phyloP scores from a whole-genome alignment of 2,113 vertebrate species.

The Spermophilus dauricus region DNA sequence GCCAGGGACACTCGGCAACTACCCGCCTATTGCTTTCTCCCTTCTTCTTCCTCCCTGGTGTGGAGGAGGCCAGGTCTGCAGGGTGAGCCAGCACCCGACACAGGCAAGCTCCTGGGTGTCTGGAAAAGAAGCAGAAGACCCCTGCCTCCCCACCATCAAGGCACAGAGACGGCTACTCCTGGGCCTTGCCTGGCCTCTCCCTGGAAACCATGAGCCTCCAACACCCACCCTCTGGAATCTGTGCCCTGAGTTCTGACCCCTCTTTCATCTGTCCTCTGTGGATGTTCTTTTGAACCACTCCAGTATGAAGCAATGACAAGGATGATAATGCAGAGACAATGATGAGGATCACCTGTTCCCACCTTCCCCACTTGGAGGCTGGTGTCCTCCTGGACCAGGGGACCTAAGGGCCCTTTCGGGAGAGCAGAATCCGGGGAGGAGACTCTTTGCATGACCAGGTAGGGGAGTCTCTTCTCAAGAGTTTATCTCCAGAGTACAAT shows the following conservation, averaged over 20 bases:
- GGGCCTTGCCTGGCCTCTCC: neutral
- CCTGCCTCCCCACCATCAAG: neutral
- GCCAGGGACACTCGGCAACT: neutral
- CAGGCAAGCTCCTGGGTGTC: neutral
- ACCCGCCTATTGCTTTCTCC: neutral
- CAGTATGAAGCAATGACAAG: neutral
- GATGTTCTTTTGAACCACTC: neutral
- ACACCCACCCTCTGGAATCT: too few species aligned
- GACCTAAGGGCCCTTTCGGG: neutral
- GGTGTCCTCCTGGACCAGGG: neutral
- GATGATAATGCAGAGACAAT: too few species aligned
- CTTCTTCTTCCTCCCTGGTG: neutral
- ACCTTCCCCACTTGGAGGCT: neutral
- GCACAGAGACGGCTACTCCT: too few species aligned
- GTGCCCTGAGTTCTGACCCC: neutral
- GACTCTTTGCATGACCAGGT: neutral
- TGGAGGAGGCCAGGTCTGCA: neutral
- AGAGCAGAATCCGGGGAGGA: neutral
- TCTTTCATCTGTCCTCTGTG: neutral
- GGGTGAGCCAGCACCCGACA: neutral
- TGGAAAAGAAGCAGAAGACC: neutral
- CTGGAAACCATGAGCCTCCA: neutral
- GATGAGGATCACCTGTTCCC: too few species aligned
- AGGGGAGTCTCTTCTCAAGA: neutral
- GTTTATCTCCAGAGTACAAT: too few species aligned